Evolutionary conservation across 2,888 invertebrate species (phyloP), one percentile per base, ranked within the genome.

Genomic region (Polietes domitor): DNA sequence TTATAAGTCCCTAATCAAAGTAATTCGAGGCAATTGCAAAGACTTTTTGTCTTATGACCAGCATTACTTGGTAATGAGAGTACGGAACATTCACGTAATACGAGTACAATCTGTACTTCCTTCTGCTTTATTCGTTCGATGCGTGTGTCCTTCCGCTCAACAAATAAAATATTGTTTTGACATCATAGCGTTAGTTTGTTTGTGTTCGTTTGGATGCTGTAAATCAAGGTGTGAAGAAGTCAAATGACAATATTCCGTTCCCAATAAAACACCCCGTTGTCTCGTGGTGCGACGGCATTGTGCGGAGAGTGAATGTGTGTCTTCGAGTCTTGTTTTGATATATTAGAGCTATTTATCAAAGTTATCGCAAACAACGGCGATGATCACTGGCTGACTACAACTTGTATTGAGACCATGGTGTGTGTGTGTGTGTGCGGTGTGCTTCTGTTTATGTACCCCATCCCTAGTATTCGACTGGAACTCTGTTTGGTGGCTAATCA

Each of bases 301-400:
- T 7, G 19, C 21, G 1, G 41, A 21, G 17, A 37, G 12, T 15
- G 58, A 58, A 24, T 26, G 7, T 26, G 24, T 24, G 68, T 28
- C 43, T 61, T 15, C 26, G 47, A 21, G 28, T 32, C 53, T 72
- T 85, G 43, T 80, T 77, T 79, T 87, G 86, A 87, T 86, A 86
- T 80, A 87, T 85, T 79, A 72, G 77, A 53, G 74, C 70, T 63
- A 87, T 87, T 82, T 77, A 82, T 87, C 86, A 87, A 82, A 82
- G 81, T 81, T 83, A 78, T 79, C 55, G 81, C 72, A 78, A 63
- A 28, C 80, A 80, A 82, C 71, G 70, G 37, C 76, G 50, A 84
- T 80, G 65, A 83, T 86, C 80, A 77, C 76, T 81, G 78, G 74
- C 74, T 82, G 77, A 85, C 77, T 80, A 74, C 82, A 74, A 80